Base-by-base conservation (phyloP, 2,797 vertebrate genomes). In the Graptemys geographica region DNA sequence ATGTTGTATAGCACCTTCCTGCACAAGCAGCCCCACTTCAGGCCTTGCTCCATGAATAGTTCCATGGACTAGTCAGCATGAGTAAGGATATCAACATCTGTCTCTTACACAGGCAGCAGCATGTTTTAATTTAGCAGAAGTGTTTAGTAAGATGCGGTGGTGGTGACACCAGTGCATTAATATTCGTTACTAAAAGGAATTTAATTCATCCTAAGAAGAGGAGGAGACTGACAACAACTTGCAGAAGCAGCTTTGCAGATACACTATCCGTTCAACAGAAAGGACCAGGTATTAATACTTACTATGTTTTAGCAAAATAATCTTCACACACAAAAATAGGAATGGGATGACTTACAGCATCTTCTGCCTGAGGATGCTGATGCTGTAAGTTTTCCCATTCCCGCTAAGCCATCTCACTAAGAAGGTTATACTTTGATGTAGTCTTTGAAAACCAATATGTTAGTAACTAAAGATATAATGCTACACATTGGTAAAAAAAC, bases 191-290 rank as follows among this genome's bases (percentile, higher is more conserved):
- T 56, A 79, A 53, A 37, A 8, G 9, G 18, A 81, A 78, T 21
- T 41, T 37, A 69, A 69, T 94, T 95, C 76, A 79, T 72, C 86
- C 78, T 86, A 83, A 87, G 81, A 72, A 83, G 18, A 28, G 52
- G 33, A 56, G 90, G 84, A 90, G 62, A 90, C 74, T 91, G 72
- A 95, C 89, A 88, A 96, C 93, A 93, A 92, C 44, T 37, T 62
- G 81, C 62, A 74, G 55, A 87, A 83, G 62, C 41, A 82, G 87
- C 55, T 89, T 37, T 31, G 85, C 12, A 82, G 65, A 95, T 62
- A 78, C 51, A 86, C 6, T 1, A 4, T 55, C 52, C 41, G 53
- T 95, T 95, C 81, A 94, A 86, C 56, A 91, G 47, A 44, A 93
- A 23, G 49, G 79, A 31, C 27, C 52, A 9, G 62, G 44, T 52